Evolutionary conservation across 1,140 invertebrate genomes (phyloP), one percentile per base, ranked within the genome.

Genomic region (Apis dorsata): DNA sequence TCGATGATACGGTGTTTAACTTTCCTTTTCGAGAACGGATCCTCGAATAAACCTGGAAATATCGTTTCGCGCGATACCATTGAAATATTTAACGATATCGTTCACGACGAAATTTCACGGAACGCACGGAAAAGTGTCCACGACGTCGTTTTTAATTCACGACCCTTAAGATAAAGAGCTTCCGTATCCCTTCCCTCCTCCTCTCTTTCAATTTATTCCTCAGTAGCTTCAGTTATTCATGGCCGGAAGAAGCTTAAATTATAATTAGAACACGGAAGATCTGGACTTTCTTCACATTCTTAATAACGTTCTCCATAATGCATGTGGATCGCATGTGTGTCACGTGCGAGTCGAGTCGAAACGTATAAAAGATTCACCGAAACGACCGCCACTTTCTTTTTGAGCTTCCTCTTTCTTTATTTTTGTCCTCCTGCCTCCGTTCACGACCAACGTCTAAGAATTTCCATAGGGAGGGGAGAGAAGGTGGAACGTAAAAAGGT

Each of bases 251-350:
- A 76, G 65, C 75, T 81, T 76, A 76, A 81, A 81, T 81, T 81
- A 65, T 76, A 76, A 81, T 74, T 55, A 28, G 72, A 57, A 76
- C 72, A 59, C 17, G 72, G 13, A 72, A 28, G 72, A 81, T 81
- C 72, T 51, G n/a, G 1, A 76, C 49, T 81, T 81, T 81, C 79
- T 81, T 81, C 72, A 60, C 63, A 76, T 81, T 66, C 72, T 81
- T 81, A 81, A 81, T 57, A 60, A 28, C 63, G 53, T 51, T 60
- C 59, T 76, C 55, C 79, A 81, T 81, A 81, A 81, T 81, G 63
- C 63, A 81, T 53, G 21, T 2, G 19, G 53, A 34, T 57, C 34
- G 68, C 79, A 66, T 76, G 79, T 76, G 79, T 66, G 79, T 81
- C 72, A 66, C 72, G 62, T 60, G 79, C 72, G 51, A n/a, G 28